Percentiles rank a stretch among this genome's conserved stretches.
Conservation (phyloP, 2,888 invertebrate species). For the Homarus gammarus region DNA sequence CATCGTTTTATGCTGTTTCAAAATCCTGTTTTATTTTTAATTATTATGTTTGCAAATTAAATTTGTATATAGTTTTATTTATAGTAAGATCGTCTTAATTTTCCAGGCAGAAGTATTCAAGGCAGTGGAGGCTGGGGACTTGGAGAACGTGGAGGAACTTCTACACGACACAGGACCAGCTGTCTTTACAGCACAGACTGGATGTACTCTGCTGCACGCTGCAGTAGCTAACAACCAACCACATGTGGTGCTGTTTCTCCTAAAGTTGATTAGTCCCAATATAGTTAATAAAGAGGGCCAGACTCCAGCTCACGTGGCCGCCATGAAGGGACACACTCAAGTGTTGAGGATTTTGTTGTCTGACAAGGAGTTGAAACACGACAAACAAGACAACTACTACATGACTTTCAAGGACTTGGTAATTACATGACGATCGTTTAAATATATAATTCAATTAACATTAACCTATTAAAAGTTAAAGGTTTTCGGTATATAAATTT, state of each 20-base stretch:
- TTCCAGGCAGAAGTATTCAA: slow-evolving; percentile 50
- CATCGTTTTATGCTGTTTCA: too few species aligned
- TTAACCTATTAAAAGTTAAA: too few species aligned
- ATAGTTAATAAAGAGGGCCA: slow-evolving; percentile 40
- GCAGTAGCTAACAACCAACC: slow-evolving; percentile 27
- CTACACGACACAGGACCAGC: slow-evolving; percentile 49
- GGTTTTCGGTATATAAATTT: too few species aligned
- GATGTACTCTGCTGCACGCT: slow-evolving; percentile 40
- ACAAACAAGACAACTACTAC: slow-evolving; percentile 22
- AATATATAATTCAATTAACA: too few species aligned
- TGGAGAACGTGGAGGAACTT: slow-evolving; percentile 23
- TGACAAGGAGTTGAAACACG: slow-evolving; percentile 33
- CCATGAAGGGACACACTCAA: slow-evolving; percentile 48
- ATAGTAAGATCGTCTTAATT: too few species aligned
- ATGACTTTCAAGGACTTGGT: slow-evolving; percentile 50
- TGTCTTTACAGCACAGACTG: slow-evolving; percentile 2
- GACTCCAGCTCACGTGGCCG: slow-evolving; percentile 61
- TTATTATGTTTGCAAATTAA: too few species aligned
- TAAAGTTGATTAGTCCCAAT: slow-evolving; percentile 51
- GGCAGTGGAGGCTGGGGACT: slow-evolving; percentile 37
- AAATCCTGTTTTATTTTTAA: too few species aligned
- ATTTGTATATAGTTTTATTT: too few species aligned
- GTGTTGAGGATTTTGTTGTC: slow-evolving; percentile 45
- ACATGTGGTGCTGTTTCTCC: slow-evolving; percentile 40
- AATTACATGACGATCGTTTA: background rate